Evolutionary conservation across 1,140 invertebrate species (phyloP), one percentile per base, ranked within the genome.

Genomic region (Diabrotica virgifera): DNA sequence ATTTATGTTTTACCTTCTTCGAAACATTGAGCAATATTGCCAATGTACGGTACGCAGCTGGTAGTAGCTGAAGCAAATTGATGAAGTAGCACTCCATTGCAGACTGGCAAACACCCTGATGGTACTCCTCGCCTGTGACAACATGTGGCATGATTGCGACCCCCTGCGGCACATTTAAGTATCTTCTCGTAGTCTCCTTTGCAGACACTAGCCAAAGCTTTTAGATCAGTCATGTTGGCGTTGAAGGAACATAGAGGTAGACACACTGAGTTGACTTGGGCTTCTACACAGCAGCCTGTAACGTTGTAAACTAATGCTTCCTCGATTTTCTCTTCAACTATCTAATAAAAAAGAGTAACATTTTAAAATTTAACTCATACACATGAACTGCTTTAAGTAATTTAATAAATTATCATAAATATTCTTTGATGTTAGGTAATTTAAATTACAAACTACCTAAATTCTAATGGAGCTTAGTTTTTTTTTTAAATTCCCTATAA

Each of bases 1-100:
- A 24, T 2, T 2, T 24, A 24, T 24, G 4, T 24, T 24, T 73
- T 76, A 90, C 89, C 91, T 85, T 93, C 91, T 78, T 92, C 90
- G 72, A 92, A 91, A 78, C 92, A 94, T 78, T 91, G 88, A 35
- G 90, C 85, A 69, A 93, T 91, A 77, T 92, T 92, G 50, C 90
- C 91, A 63, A 92, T 88, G 77, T 89, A 92, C 5, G 89, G 86
- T 36, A 90, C 83, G 78, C 91, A 93, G 52, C 85, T 80, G 6
- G 84, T 77, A 69, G 87, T 82, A 68, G 85, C 79, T 68, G 76
- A 74, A 10, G 82, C 71, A 63, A 83, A 72, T 14, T 80, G 78
- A 67, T 85, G 84, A 6, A 85, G 81, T 62, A 87, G 82, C 6
- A 89, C 84, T 52, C 90, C 91, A n/a, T 87, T 85, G 77, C 92